Evolutionary conservation across 2,888 invertebrate species (phyloP), one percentile per base, ranked within the genome.

Genomic region (Pimpla rufipes): DNA sequence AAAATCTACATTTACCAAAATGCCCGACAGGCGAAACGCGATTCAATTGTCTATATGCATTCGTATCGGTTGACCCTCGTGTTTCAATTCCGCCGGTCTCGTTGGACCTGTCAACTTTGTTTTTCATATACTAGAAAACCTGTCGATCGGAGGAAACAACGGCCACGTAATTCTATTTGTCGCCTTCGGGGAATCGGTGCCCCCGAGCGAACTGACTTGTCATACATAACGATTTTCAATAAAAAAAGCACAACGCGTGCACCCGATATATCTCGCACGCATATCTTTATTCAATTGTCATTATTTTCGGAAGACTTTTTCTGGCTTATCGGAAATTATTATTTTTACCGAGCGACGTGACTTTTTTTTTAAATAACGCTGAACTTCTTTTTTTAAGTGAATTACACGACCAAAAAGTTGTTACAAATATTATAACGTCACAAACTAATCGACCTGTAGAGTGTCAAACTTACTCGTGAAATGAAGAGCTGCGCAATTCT

Each of bases 211-310:
- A 40, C 40, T 18, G 40, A 40, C 70, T 6, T 35, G 18, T 66
- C 16, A 45, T 37, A 45, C 35, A 23, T 76, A 67, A 81, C 76
- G 70, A 77, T 73, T 73, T 79, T 66, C 50, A 68, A 47, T 35
- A 59, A 67, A 74, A n/a, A 59, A 79, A 68, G 59, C 62, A 45
- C 57, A 66, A 67, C 74, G 74, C 79, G 79, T 79, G 79, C 18
- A 37, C 16, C 37, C 4, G 10, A 40, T 37, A 18, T 37, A 18
- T 18, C 62, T 8, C 16, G 6, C 29, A 35, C 29, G 5, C 1
- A 3, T 59, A n/a, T 18, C 29, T 52, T 52, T 16, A 18, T 59
- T n/a, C 21, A 11, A 21, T 21, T 2, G 8, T 23, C 0, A 0
- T 11, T 55, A 11, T 23, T 55, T 10, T 55, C 8, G 21, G 4